Base-by-base conservation (phyloP, 2,797 vertebrate genomes). In the Ispidina lecontei region DNA sequence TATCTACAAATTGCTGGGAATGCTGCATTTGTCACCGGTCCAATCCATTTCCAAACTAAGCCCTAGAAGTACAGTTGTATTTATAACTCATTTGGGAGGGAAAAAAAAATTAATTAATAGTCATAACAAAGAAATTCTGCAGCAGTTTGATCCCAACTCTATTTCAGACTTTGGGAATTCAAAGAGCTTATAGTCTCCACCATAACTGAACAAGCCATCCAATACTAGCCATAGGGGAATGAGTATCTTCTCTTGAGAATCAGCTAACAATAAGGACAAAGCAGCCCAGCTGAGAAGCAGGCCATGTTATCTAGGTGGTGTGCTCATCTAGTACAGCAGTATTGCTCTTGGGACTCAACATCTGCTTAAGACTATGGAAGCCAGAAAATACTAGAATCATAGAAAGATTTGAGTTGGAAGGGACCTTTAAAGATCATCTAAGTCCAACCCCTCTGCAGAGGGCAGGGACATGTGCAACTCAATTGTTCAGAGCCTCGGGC, bases 1-100 rank as follows among this genome's bases (percentile, higher is more conserved):
- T 44, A 65, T 77, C 55, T 90, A 75, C 90, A 90, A 56, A 78
- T 90, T 65, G 67, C 76, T 86, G 70, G 63, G 43, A 88, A 72
- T 10, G 20, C 23, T 63, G 67, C 22, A 31, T 90, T 93, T 68
- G 71, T 91, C 85, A 82, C 47, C 69, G 91, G 73, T 87, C n/a
- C 26, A 69, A 80, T 90, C 85, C 76, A 55, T 46, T 88, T 84
- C 69, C 75, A 44, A n/a, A 52, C 58, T 69, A 44, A 87, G 64
- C 59, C 47, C 37, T 41, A 33, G 47, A 59, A 67, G 17, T 62
- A 26, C 44, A 21, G 44, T 51, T 64, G 49, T 59, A 69, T 81
- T 88, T 65, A 49, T 88, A 70, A 22, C 14, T 75, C 37, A 19
- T 31, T 49, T 0, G 0, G 11, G 21, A 7, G 3, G 4, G 1